These are phyloP conservation scores for Drosophila takahashii DNA, from an alignment of 1,140 invertebrate genomes.

Conservation along the genomic window DNA sequence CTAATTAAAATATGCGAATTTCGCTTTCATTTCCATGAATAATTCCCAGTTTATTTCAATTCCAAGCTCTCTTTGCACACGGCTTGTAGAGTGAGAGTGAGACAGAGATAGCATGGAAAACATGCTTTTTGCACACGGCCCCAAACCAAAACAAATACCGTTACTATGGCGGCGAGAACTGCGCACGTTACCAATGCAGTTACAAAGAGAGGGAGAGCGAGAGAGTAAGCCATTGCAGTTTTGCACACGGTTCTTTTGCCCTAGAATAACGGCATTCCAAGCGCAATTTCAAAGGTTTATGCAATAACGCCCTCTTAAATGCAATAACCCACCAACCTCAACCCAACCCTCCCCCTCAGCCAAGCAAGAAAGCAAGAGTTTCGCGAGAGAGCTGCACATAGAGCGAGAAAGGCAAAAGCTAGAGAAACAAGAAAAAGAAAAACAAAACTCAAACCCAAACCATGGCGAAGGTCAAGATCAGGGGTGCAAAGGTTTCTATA, in stretches of 20 bases:
- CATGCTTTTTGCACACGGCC: conserved; percentile 70
- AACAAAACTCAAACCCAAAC: conserved; percentile 6
- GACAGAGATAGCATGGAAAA: conserved; percentile 18
- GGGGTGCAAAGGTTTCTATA: conserved; percentile 34
- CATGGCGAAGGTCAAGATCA: conserved; percentile 33
- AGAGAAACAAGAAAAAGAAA: background rate
- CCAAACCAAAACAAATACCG: conserved; percentile 73
- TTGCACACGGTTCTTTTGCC: conserved; percentile 55
- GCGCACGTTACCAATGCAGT: conserved; percentile 66
- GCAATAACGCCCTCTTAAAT: conserved; percentile 18
- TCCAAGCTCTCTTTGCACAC: conserved; percentile 65
- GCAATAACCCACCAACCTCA: background rate
- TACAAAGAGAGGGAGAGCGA: conserved; percentile 8
- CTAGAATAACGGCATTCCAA: conserved; percentile 38
- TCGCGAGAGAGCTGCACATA: conserved; percentile 37
- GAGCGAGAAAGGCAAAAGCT: conserved; percentile 12
- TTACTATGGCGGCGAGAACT: conserved; percentile 66
- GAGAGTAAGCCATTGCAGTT: conserved; percentile 39
- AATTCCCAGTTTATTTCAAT: conserved; percentile 17
- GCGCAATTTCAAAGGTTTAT: conserved; percentile 20
- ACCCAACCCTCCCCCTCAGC: background rate
- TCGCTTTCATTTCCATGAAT: conserved; percentile 33
- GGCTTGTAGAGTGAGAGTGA: conserved; percentile 28
- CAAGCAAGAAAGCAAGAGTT: conserved; percentile 35
- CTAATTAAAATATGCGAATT: conserved; percentile 37